Base-by-base conservation (phyloP, 2,113 vertebrate species). In the Daubentonia madagascariensis region DNA sequence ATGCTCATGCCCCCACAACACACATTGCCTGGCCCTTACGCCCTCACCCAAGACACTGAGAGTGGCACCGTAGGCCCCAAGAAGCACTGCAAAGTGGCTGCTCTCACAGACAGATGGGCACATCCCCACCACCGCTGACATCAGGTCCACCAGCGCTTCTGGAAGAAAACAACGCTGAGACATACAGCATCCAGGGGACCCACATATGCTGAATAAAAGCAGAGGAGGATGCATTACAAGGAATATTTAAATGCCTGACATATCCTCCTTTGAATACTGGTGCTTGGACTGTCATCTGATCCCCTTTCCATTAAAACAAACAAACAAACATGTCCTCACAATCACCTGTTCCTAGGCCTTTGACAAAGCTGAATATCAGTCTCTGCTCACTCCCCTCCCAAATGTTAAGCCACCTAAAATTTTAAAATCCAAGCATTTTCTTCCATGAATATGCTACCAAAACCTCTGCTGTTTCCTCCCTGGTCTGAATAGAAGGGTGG, bases 41-140 rank as follows among this genome's bases (percentile, higher is more conserved):
- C 3, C 52, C 97, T 98, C 96, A 99, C 99, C 99, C 97, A 98
- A 95, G 59, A 96, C 14, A 67, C 98, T 99, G 95, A 99, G 98
- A 0, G 99, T 99, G 43, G 99, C 99, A 28, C 99, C 99, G 0
- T 99, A 99, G 20, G 99, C 99, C 97, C 99, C 99, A 28, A 99
- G 97, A 54, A 99, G 98, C 68, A 99, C 99, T 0, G 99, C 98
- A 45, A 99, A 99, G 97, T 99, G 99, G 96, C 96, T 99, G 93
- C 96, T 98, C 89, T 98, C 98, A 68, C 99, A 99, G 43, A 99
- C 98, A 4, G 98, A 93, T 0, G 99, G 99, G 75, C 98, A 99
- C 90, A 98, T 98, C 97, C 97, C 99, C 98, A 99, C 99, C 96
- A 99, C 84, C 5, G 96, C 98, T 14, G 99, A 98, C 96, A 99